Evolutionary conservation across 2,113 vertebrate genomes (phyloP), one percentile per base, ranked within the genome.

Genomic region (Rhinopithecus roxellana): DNA sequence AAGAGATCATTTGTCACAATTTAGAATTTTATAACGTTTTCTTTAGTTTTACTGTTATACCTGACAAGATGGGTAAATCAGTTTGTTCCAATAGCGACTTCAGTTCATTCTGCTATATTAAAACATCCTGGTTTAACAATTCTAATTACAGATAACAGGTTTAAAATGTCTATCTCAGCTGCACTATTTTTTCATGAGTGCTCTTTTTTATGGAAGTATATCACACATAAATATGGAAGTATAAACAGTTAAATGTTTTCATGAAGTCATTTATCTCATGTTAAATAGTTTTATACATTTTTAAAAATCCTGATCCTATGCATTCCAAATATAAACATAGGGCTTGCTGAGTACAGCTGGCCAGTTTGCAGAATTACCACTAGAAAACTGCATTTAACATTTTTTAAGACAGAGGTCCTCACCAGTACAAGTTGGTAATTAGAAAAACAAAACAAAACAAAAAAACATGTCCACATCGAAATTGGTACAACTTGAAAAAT

Each of bases 61-160:
- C n/a, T 95, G 97, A 67, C 4, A 86, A 25, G 69, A 95, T 35
- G 10, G 64, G 94, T 97, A 97, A 96, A 97, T 98, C 81, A 94
- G 35, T 77, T 78, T 90, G 35, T 96, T 97, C 52, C 89, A 93
- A 43, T 88, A 97, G 78, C 5, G 94, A 27, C 43, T 97, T 35
- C n/a, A 94, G 43, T 90, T 97, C 84, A 92, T 90, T 96, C 75
- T 59, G 69, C 87, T 43, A 10, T 4, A 25, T 91, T 96, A 93
- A 23, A 74, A 30, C 3, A 74, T 89, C 30, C 8, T 93, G 38
- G 23, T 25, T 95, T 96, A 75, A 67, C 91, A 97, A 97, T 97
- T 78, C 92, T 98, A 91, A 98, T 95, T 97, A 64, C 2, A 18
- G 22, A n/a, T 17, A 67, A 48, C 3, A 4, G 35, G 57, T 97